Evolutionary conservation across 2,888 invertebrate genomes (phyloP), one percentile per base, ranked within the genome.

Genomic region (Hyposoter dolosus): DNA sequence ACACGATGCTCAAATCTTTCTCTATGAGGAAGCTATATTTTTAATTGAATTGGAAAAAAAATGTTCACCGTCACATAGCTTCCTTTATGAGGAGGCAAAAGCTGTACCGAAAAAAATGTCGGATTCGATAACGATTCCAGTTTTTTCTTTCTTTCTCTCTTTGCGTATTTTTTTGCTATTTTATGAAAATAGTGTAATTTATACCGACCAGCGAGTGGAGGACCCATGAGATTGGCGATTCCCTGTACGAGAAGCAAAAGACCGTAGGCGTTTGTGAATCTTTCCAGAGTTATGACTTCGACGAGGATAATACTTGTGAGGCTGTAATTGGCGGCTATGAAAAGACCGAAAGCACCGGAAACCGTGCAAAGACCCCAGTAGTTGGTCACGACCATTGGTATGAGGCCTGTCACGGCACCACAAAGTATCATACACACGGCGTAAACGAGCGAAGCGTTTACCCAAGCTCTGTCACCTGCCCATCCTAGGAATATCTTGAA

Each of bases 241-340:
- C 99, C 99, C 94, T 99, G 98, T 32, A 98, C 97, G 74, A 99
- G 95, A 92, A 98, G 95, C 90, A 98, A 94, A 90, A 99, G 94
- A 0, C 99, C 99, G 92, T 98, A 99, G 5, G 98, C 98, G 93
- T 97, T 98, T 69, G 98, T 98, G 93, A 99, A 98, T 91, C 97
- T 96, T 93, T 98, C 98, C 89, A 99, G 94, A n/a, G 98, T 97
- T 88, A 98, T 97, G 89, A 98, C 95, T 93, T 98, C 97, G 83
- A 98, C 98, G 82, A 98, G 95, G 88, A 99, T 98, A 91, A 98
- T 98, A 92, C 98, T 97, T 32, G 98, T 98, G 60, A 99, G 95
- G 3, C 98, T 97, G 95, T 98, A 99, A 95, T 98, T 98, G 83
- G 98, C 98, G 40, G 98, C 98, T 90, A 98, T 98, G 94, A 97